Evolutionary conservation across 2,888 invertebrate genomes (phyloP).

Genomic region (Ctena decussata): DNA sequence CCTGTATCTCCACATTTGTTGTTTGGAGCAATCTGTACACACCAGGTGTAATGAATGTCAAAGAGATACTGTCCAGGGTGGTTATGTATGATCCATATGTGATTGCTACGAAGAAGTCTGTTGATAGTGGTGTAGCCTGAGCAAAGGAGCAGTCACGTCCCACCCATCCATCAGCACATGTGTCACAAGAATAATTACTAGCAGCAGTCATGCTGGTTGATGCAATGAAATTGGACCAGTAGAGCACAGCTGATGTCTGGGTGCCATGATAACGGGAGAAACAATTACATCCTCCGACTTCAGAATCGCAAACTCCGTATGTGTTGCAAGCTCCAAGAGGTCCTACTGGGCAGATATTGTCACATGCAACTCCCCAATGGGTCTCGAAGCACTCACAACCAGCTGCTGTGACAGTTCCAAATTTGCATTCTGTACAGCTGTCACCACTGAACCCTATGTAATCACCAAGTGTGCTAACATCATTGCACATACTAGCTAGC

Average conservation of each 20-base stretch:
- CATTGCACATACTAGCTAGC: constrained; percentile 34
- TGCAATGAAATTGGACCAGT: constrained; percentile 60
- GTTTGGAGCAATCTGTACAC: constrained; percentile 58
- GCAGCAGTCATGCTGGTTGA: constrained; percentile 3
- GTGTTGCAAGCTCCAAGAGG: constrained; percentile 65
- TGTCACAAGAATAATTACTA: constrained; percentile 65
- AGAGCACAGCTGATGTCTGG: constrained; percentile 38
- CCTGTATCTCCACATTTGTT: constrained; percentile 60
- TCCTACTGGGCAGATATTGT: constrained; percentile 65
- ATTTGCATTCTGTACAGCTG: constrained; percentile 61
- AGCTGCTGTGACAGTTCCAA: constrained; percentile 56
- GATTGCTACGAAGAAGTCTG: constrained; percentile 44
- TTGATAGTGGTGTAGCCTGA: constrained; percentile 27
- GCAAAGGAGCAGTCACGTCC: constrained; percentile 73
- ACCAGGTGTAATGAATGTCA: constrained; percentile 61
- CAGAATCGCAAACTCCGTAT: constrained; percentile 62
- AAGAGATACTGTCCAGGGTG: constrained; percentile 67
- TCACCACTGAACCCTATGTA: constrained; percentile 60
- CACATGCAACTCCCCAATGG: constrained; percentile 71
- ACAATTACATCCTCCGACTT: constrained; percentile 66
- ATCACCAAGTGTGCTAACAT: constrained; percentile 24
- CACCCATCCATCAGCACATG: constrained; percentile 72
- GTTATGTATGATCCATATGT: constrained; percentile 68
- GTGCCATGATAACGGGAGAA: constrained; percentile 64
- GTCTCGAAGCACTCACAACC: constrained; percentile 68